A percentile compares a stretch with the other conserved stretches of the same genome.
Conservation (phyloP, 2,888 invertebrate species). For the Macrostomum cliftonense region DNA sequence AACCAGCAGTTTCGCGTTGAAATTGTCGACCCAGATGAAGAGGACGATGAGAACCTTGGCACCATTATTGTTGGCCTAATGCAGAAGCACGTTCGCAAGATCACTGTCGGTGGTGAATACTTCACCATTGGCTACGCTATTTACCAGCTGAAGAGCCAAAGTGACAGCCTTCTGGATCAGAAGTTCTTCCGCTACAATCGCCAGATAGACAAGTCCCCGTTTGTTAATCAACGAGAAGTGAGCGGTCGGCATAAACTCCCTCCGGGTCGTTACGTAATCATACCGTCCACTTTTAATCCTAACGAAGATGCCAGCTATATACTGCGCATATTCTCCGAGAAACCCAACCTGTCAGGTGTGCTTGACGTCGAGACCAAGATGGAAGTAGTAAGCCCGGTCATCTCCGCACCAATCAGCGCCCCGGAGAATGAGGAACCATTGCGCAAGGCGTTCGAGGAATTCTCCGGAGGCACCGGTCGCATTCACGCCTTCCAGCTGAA, state of each 20-base stretch:
- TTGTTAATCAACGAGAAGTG: constrained; percentile 56
- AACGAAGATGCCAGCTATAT: neutral
- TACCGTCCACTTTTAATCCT: neutral
- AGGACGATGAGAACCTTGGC: constrained; percentile 66
- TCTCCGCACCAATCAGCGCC: neutral
- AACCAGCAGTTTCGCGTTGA: constrained; percentile 28
- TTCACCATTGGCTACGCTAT: constrained; percentile 87
- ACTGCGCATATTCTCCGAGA: neutral
- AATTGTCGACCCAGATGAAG: constrained; percentile 37
- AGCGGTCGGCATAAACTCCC: neutral
- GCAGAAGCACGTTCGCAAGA: constrained; percentile 47
- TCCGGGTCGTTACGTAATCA: neutral
- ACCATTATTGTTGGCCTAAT: constrained; percentile 82
- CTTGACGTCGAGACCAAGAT: too few relatives aligned
- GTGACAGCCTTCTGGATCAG: neutral
- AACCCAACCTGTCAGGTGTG: neutral
- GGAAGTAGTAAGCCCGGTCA: too few relatives aligned
- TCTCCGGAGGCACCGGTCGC: too few relatives aligned
- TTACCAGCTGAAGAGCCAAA: constrained; percentile 51
- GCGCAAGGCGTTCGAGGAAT: neutral
- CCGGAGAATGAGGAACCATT: neutral
- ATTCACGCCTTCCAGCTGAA: neutral
- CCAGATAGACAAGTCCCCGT: constrained; percentile 42
- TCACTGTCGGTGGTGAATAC: constrained; percentile 58
- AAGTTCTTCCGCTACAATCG: too few relatives aligned